These are phyloP conservation scores for Zaprionus taronus DNA, from an alignment of 1,140 invertebrate species.

Conservation along the genomic window DNA sequence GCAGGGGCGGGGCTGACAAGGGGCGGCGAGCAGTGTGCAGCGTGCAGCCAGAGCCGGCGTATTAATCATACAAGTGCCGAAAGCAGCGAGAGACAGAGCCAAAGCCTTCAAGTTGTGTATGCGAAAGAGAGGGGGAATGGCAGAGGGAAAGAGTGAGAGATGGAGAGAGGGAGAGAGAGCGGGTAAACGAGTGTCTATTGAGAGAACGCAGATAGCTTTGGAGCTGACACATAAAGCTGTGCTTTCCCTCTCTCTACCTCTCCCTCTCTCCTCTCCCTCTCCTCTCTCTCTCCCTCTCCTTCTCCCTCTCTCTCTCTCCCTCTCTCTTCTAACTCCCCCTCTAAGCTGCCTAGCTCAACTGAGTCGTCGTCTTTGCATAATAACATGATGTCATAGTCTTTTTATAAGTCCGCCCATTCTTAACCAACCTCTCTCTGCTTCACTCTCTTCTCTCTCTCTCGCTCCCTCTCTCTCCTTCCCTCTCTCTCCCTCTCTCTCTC, in stretches of 20 bases:
- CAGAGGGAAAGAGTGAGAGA: neutral
- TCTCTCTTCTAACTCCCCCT: neutral
- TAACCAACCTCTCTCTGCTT: neutral
- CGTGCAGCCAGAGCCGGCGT: slow-evolving; percentile 9
- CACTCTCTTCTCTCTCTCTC: neutral
- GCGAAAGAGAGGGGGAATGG: slow-evolving; percentile 19
- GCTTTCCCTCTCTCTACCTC: slow-evolving; percentile 3
- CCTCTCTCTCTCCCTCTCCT: neutral
- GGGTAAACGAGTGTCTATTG: neutral
- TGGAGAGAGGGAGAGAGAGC: neutral
- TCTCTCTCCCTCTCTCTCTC: neutral
- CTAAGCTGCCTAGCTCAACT: slow-evolving; percentile 23
- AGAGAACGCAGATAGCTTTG: slow-evolving; percentile 4
- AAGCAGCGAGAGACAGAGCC: slow-evolving; percentile 30
- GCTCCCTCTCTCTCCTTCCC: too few relatives aligned
- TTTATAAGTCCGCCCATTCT: slow-evolving; percentile 68
- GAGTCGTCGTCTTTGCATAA: slow-evolving; percentile 52
- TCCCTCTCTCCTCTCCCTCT: neutral
- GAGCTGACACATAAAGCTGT: slow-evolving; percentile 36
- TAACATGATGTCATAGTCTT: slow-evolving; percentile 75
- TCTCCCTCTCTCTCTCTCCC: neutral
- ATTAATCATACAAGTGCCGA: slow-evolving; percentile 54
- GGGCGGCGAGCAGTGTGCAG: neutral
- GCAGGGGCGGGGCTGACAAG: slow-evolving; percentile 19
- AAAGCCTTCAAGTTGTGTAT: slow-evolving; percentile 71